Evolutionary conservation across 1,140 invertebrate species (phyloP), one percentile per base, ranked within the genome.

Genomic region (Ceratitis capitata): DNA sequence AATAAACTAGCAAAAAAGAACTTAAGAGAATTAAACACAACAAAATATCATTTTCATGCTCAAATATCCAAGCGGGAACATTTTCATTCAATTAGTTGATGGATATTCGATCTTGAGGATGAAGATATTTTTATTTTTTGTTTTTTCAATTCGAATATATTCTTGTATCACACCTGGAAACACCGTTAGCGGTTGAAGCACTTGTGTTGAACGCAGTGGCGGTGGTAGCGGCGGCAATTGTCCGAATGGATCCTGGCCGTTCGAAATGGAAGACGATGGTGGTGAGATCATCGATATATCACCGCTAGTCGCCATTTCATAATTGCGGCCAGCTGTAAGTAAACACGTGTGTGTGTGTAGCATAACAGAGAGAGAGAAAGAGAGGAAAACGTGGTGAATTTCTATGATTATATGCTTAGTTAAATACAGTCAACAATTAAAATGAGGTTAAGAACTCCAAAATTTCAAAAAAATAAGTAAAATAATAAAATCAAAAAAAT

Each of bases 201-300:
- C 90, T 92, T 92, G 91, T 88, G 91, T 92, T 88, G 91, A 92
- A 92, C 91, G 91, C 91, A 92, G 87, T 88, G 91, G 91, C 89
- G 91, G 91, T 89, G 90, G 90, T 88, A 92, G 90, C 87, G 91
- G 91, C 88, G 91, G 91, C 88, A 92, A 87, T 88, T 91, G 89
- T 90, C 90, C 91, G 89, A 91, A 91, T 87, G 91, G 91, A 89
- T 92, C 91, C 89, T 91, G 91, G 87, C 91, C 91, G 91, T 91
- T 92, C 87, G 91, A 92, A 87, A 90, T 90, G 88, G 91, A 92
- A 89, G 91, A 92, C 89, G 91, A 92, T 87, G 91, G 91, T 88
- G 91, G 91, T 88, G 91, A 92, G 90, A 92, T 92, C 90, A 92
- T 92, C 91, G 91, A 92, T 87, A 91, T 88, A 88, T 91, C 89